Evolutionary conservation across 2,113 vertebrate genomes (phyloP), one percentile per base, ranked within the genome.

Genomic region (Rhadina sibilatrix): DNA sequence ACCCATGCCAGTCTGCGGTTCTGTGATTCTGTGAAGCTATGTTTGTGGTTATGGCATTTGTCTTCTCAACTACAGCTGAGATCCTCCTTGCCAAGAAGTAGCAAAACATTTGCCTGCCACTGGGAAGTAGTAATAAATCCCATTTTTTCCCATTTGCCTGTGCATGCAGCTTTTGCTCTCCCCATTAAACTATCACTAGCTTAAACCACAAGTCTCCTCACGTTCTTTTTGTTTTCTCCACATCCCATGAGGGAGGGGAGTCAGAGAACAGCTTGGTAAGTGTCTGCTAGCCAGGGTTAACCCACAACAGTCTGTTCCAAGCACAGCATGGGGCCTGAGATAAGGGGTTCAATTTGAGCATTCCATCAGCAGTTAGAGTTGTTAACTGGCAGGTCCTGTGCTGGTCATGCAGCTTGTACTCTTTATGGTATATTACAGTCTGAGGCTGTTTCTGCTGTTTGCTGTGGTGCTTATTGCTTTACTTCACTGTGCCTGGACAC

Each of bases 61-160:
- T 66, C 24, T 56, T 89, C 52, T 46, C 47, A 79, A 42, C 0
- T 3, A 80, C 80, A 66, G 49, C 28, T 59, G 44, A 86, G 9
- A 15, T 68, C 13, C 7, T 72, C 22, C 38, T 63, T 72, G 42
- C 10, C 31, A 63, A 52, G 14, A 54, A 87, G 77, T 13, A 12
- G 28, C 38, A 72, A 46, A 87, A 83, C 22, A 72, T 57, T 47
- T 54, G 16, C 31, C 56, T 0, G 0, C 3, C 28, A 57, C 5
- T 2, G 7, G n/a, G n/a, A 88, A 82, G 27, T 2, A 78, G 16
- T 44, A 16, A 52, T 30, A 65, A 72, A 64, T 25, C 12, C 3
- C 3, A 38, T 46, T 35, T 46, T 40, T 14, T 0, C 0, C 9
- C 25, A 0, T 78, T 84, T 90, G 23, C 37, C 33, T 69, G 14